A percentile compares a stretch with the other conserved stretches of the same genome.
Conservation (phyloP, 30 jellyfish, hydroid and myxozoan genomes). For the Phacellophora camtschatica region DNA sequence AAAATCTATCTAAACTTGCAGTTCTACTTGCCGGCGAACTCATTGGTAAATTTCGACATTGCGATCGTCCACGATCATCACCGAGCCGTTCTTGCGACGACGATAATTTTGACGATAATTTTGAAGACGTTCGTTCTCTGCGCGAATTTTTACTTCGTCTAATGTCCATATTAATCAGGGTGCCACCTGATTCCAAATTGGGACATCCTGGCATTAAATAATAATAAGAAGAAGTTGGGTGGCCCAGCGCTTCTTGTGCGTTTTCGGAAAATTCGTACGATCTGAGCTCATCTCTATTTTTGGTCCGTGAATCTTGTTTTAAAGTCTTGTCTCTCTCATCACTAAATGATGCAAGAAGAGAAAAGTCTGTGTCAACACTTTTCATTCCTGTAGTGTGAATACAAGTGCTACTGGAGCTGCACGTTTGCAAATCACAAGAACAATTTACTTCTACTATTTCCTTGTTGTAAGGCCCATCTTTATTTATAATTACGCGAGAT, state of each 20-base stretch:
- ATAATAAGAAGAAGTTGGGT: slow-evolving; percentile 46
- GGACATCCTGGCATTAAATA: slow-evolving; percentile 52
- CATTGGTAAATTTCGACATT: slow-evolving; percentile 31
- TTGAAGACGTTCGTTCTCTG: not conserved
- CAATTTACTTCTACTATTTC: slow-evolving; percentile 47
- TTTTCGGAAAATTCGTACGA: slow-evolving; percentile 19
- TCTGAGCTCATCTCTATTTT: slow-evolving; percentile 9
- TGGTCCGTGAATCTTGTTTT: not conserved
- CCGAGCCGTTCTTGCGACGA: slow-evolving; percentile 27
- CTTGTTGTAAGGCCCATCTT: not conserved
- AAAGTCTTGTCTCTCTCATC: slow-evolving; percentile 17
- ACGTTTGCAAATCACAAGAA: slow-evolving; percentile 31
- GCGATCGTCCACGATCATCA: slow-evolving; percentile 33
- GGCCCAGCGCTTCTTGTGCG: slow-evolving; percentile 42
- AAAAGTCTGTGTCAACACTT: slow-evolving; percentile 48
- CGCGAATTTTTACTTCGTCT: not conserved
- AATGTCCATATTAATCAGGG: not conserved
- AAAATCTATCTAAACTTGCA: slow-evolving; percentile 58
- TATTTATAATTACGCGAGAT: too few relatives aligned
- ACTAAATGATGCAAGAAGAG: slow-evolving; percentile 53
- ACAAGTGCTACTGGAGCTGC: slow-evolving; percentile 43
- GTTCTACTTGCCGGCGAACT: slow-evolving; percentile 58
- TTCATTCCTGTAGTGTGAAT: slow-evolving; percentile 61
- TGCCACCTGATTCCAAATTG: not conserved
- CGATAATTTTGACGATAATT: not conserved